Percentiles rank a stretch among this genome's conserved stretches.
phyloP scores from a whole-genome alignment of 2,797 vertebrate genomes.

The Eulemur mongoz region DNA sequence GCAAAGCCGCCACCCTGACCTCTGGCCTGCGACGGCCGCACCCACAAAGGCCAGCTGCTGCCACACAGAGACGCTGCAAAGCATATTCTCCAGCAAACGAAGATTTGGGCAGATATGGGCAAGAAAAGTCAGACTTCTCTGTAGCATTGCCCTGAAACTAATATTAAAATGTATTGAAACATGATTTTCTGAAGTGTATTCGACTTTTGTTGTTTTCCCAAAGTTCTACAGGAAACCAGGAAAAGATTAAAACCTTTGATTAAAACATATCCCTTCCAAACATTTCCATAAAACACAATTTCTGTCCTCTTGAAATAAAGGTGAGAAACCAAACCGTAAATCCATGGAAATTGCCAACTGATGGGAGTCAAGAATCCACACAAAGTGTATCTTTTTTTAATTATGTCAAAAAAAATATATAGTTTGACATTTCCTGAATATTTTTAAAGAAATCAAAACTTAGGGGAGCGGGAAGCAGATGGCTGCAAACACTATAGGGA shows the following conservation, averaged over 20 bases:
- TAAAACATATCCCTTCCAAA: not conserved
- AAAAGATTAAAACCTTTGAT: not conserved
- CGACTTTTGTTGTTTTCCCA: not conserved
- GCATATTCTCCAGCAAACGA: not conserved
- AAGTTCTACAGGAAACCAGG: not conserved
- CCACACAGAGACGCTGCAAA: rapidly evolving
- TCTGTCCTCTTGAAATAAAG: not conserved
- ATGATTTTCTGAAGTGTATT: not conserved
- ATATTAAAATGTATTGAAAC: rapidly evolving
- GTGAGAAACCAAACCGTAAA: not conserved
- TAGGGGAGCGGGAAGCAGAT: not conserved
- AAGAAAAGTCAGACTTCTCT: too few species aligned
- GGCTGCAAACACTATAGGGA: not conserved
- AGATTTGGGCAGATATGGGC: rapidly evolving
- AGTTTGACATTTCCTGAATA: not conserved
- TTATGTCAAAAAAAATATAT: not conserved
- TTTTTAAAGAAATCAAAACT: not conserved
- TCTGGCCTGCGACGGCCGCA: rapidly evolving
- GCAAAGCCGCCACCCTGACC: not conserved
- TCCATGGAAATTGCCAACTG: not conserved
- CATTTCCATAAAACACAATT: not conserved
- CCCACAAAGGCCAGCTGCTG: not conserved
- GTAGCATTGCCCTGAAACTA: rapidly evolving
- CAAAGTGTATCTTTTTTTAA: not conserved
- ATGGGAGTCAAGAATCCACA: not conserved